Evolutionary conservation across 2,113 vertebrate genomes (phyloP), one percentile per base, ranked within the genome.

Genomic region (Carlito syrichta): DNA sequence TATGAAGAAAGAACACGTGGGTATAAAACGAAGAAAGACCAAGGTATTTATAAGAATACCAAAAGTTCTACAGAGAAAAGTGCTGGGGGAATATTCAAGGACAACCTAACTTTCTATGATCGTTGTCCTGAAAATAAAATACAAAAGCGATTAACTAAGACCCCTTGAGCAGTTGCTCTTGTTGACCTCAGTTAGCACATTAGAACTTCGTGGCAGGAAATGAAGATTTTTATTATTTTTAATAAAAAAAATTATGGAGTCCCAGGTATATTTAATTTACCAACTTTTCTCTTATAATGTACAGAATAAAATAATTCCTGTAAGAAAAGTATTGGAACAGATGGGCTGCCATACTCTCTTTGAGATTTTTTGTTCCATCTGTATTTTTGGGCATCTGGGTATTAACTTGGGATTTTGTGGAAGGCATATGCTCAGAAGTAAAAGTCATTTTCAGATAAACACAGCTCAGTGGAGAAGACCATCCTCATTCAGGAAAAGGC

Each of bases 361-460:
- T n/a, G 88, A 68, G 77, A 86, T 81, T 68, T 76, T 91, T 86
- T 76, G n/a, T 83, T 54, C 71, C 62, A n/a, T 95, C 76, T 97
- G 58, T 63, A 84, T 52, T 68, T 96, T 87, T 38, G 45, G 56
- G 89, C 73, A 89, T 83, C 54, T 95, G 50, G 35, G 7, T 69
- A 85, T 94, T 76, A 89, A 30, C 68, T 77, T 73, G 66, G 86
- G 89, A 91, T 89, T 74, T 88, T 27, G 68, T 0, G 8, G 27
- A 84, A 82, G 71, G 30, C 77, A 50, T 60, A 68, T 40, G 89
- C 66, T 95, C 56, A 20, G 82, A 91, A 73, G 48, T n/a, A 56
- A 45, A 94, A 82, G 48, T 83, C 60, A 35, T 78, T 93, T 91
- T 73, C 58, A 68, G 63, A 17, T 30, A 73, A 83, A 88, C 43